These are phyloP conservation scores for Calosoma granatense DNA, from an alignment of 1,140 invertebrate species.

Conservation along the genomic window DNA sequence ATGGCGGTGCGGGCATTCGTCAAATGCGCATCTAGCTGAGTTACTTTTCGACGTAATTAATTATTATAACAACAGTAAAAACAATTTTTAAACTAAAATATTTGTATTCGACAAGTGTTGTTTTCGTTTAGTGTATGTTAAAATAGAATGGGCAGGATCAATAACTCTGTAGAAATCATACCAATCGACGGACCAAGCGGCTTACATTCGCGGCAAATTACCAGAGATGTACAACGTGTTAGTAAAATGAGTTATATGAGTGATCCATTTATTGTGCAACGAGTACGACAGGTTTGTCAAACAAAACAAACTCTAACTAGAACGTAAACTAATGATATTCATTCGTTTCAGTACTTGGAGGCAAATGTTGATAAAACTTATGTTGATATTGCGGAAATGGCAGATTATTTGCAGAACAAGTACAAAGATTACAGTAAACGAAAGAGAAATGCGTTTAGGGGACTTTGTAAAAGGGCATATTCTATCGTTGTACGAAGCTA, in stretches of 20 bases:
- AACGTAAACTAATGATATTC: not conserved
- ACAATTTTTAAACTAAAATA: too few species aligned
- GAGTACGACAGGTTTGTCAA: conserved; percentile 26
- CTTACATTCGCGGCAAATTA: not conserved
- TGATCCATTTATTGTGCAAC: conserved; percentile 26
- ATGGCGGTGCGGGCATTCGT: too few species aligned
- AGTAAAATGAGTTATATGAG: conserved; percentile 23
- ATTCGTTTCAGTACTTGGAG: conserved; percentile 39
- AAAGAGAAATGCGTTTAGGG: conserved; percentile 43
- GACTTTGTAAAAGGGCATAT: conserved; percentile 42
- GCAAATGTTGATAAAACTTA: conserved; percentile 42
- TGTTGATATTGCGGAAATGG: conserved; percentile 48
- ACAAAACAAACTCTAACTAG: conserved; percentile 12
- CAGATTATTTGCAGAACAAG: conserved; percentile 41
- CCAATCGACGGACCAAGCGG: conserved; percentile 13
- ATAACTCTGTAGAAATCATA: conserved; percentile 14
- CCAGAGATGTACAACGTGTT: conserved; percentile 14
- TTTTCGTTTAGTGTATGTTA: too few species aligned
- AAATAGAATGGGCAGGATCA: conserved; percentile 16
- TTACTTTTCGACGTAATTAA: too few species aligned
- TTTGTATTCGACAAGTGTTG: too few species aligned
- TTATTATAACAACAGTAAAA: too few species aligned
- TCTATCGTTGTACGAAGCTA: conserved; percentile 36
- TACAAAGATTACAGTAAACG: conserved; percentile 48
- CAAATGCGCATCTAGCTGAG: too few species aligned